These are phyloP conservation scores for Leptinotarsa texana DNA, from an alignment of 1,140 invertebrate genomes.

Conservation along the genomic window DNA sequence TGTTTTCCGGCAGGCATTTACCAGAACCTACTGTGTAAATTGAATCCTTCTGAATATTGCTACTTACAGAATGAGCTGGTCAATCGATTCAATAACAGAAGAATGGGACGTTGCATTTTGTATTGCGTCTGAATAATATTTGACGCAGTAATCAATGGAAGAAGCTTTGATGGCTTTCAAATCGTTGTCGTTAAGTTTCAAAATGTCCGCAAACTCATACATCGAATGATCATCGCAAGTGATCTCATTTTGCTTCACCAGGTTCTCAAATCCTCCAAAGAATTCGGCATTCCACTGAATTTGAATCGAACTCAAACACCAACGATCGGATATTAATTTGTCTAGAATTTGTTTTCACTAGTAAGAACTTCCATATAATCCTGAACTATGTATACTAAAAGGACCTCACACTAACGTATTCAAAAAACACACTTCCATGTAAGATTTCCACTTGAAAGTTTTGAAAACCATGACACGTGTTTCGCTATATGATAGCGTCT, in stretches of 20 bases:
- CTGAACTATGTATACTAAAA: too few relatives aligned
- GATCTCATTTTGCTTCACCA: constrained; percentile 48
- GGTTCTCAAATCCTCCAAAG: constrained; percentile 54
- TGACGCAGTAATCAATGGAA: constrained; percentile 57
- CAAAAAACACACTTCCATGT: too few relatives aligned
- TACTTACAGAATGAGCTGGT: constrained; percentile 61
- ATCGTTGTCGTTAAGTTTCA: constrained; percentile 58
- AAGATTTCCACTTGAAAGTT: too few relatives aligned
- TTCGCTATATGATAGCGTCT: too few relatives aligned
- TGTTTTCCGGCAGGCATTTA: too few relatives aligned
- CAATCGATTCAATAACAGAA: constrained; percentile 59
- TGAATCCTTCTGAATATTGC: background rate
- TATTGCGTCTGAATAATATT: constrained; percentile 60
- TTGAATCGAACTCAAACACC: constrained; percentile 53
- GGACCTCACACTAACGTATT: too few relatives aligned
- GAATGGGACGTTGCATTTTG: constrained; percentile 66
- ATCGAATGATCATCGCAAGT: constrained; percentile 30
- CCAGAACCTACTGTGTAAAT: background rate
- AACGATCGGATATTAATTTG: constrained; percentile 43
- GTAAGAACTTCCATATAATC: too few relatives aligned
- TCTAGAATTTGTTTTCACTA: background rate
- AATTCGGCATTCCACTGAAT: constrained; percentile 61
- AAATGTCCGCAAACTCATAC: constrained; percentile 42
- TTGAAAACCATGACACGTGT: too few relatives aligned
- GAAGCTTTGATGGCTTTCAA: constrained; percentile 57